phyloP scores from a whole-genome alignment of 2,797 vertebrate species.

The Liparis tanakae region DNA sequence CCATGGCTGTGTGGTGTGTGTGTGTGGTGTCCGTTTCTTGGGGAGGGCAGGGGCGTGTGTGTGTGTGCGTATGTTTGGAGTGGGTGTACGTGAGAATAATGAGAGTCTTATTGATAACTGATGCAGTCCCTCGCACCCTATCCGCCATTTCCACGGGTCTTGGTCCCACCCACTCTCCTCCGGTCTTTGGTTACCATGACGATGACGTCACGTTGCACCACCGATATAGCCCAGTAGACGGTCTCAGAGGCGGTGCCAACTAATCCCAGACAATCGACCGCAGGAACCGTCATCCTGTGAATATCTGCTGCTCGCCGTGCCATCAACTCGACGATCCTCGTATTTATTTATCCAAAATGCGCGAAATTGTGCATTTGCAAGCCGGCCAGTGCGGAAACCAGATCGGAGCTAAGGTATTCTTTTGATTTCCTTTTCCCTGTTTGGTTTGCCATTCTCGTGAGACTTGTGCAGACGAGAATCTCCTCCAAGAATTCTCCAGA shows the following conservation, averaged over 20 bases:
- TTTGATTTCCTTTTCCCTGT: not conserved
- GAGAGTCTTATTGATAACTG: conserved; percentile 6
- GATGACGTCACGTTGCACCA: conserved; percentile 84
- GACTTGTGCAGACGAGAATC: conserved; percentile 14
- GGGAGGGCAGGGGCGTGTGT: not conserved
- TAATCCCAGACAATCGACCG: conserved; percentile 35
- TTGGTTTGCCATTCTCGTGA: not conserved
- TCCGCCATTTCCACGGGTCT: conserved; percentile 65
- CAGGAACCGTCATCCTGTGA: conserved; percentile 26
- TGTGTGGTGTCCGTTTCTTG: not conserved
- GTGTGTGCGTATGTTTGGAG: not conserved
- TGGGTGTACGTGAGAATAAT: conserved; percentile 7
- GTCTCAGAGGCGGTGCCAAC: conserved; percentile 54
- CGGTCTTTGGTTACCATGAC: conserved; percentile 80
- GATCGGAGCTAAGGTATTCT: conserved; percentile 83
- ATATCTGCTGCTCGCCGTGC: conserved; percentile 14
- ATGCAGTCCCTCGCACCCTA: conserved; percentile 60
- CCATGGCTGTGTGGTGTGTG: not conserved
- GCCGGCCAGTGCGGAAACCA: conserved; percentile 92
- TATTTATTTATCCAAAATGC: conserved; percentile 77
- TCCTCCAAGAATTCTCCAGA: too few relatives aligned
- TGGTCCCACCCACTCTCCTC: conserved; percentile 73
- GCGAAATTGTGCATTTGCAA: conserved; percentile 93
- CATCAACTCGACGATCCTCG: conserved; percentile 3
- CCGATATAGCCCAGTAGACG: conserved; percentile 65